Percentiles rank a stretch among this genome's conserved stretches.
These are phyloP conservation scores for Hyposoter didymator DNA, from an alignment of 2,888 invertebrate genomes.

Conservation along the genomic window DNA sequence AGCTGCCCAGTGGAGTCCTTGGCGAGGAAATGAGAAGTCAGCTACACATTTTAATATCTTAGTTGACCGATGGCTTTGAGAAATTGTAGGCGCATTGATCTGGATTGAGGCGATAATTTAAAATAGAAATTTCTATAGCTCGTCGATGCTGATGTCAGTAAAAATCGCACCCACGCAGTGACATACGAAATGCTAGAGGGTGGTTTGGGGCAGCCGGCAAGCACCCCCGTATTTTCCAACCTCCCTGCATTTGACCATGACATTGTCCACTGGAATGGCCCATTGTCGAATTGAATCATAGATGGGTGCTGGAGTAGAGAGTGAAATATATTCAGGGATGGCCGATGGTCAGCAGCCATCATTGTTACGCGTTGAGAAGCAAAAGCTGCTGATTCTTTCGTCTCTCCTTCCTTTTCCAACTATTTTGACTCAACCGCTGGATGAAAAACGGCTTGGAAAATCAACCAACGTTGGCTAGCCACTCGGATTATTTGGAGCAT, in stretches of 20 bases:
- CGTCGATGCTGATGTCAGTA: constrained; percentile 18
- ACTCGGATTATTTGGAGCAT: constrained; percentile 66
- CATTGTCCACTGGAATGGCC: constrained; percentile 80
- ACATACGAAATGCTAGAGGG: constrained; percentile 48
- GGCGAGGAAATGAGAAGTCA: neutral
- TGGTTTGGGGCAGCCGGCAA: constrained; percentile 68
- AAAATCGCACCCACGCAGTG: constrained; percentile 48
- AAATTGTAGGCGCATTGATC: constrained; percentile 16
- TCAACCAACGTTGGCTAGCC: constrained; percentile 27
- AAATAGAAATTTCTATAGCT: constrained; percentile 24
- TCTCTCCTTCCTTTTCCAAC: constrained; percentile 46
- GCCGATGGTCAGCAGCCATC: constrained; percentile 80
- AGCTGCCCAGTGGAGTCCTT: neutral
- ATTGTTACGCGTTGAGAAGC: constrained; percentile 72
- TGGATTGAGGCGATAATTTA: constrained; percentile 15
- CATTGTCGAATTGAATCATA: constrained; percentile 84
- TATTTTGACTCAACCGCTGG: constrained; percentile 27
- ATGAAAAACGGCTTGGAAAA: constrained; percentile 54
- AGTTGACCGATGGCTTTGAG: constrained; percentile 12
- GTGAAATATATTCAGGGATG: constrained; percentile 78
- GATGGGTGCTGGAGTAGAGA: constrained; percentile 71
- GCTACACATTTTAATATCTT: neutral
- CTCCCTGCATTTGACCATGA: constrained; percentile 80
- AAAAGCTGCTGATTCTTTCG: constrained; percentile 60
- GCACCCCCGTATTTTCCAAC: constrained; percentile 66